Conservation (phyloP, 2,888 invertebrate genomes). For the Rhagonycha lutea region DNA sequence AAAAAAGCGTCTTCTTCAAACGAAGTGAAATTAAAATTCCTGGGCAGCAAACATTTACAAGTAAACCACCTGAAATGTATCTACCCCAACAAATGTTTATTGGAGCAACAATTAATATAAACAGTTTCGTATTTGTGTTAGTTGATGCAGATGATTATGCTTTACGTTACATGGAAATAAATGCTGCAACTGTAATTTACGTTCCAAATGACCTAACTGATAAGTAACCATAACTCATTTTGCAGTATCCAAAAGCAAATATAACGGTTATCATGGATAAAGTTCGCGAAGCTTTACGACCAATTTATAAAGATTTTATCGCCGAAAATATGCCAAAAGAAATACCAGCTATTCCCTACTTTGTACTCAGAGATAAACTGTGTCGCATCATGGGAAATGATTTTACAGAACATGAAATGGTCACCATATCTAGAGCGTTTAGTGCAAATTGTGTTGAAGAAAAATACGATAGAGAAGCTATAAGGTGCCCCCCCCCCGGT, state of each 20-base stretch:
- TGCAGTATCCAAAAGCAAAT: slow-evolving; percentile 76
- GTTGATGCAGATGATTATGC: slow-evolving; percentile 86
- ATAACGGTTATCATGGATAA: slow-evolving; percentile 73
- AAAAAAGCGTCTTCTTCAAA: slow-evolving; percentile 66
- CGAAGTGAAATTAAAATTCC: slow-evolving; percentile 74
- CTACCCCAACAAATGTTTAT: slow-evolving; percentile 82
- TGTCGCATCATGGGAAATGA: slow-evolving; percentile 68
- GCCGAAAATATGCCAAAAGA: slow-evolving; percentile 65
- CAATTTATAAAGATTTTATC: slow-evolving; percentile 77
- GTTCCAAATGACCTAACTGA: not conserved
- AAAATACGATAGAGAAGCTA: slow-evolving; percentile 55
- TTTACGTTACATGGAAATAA: slow-evolving; percentile 82
- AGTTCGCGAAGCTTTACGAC: slow-evolving; percentile 68
- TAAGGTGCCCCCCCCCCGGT: slow-evolving; percentile 43
- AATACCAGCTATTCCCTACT: slow-evolving; percentile 50
- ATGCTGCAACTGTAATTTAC: slow-evolving; percentile 55
- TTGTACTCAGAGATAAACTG: slow-evolving; percentile 62
- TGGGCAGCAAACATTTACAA: slow-evolving; percentile 71
- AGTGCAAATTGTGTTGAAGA: slow-evolving; percentile 63
- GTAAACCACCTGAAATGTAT: slow-evolving; percentile 75
- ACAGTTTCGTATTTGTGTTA: slow-evolving; percentile 78
- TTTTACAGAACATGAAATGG: slow-evolving; percentile 80
- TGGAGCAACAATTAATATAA: slow-evolving; percentile 77
- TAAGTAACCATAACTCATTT: not conserved
- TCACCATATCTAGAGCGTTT: slow-evolving; percentile 75